Base-by-base conservation (phyloP, 2,888 invertebrate genomes). In the Drosophila paramelanica region DNA sequence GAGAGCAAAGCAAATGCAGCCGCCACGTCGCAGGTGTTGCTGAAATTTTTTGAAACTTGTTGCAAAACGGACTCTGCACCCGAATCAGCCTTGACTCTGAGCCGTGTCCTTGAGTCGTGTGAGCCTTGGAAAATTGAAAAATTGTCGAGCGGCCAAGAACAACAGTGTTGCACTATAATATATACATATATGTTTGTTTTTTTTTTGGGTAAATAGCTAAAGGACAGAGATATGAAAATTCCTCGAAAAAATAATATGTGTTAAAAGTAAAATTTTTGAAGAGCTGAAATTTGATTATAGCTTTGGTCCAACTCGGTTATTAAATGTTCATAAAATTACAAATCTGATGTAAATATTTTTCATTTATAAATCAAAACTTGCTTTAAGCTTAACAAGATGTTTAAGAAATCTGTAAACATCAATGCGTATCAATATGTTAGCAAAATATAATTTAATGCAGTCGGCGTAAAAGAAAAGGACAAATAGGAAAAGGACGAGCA, bases 31-130 rank as follows among this genome's bases (percentile, higher is more conserved):
- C 72, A 71, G 74, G 67, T 75, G 77, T 72, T 59, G 73, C 49
- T 49, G 45, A 14, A 38, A 46, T 45, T 41, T 65, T 58, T 49
- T 58, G 59, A 76, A 81, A 88, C 86, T 88, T 88, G 82, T 81
- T 81, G 81, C 81, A 66, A 81, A 70, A 65, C 62, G 49, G 42
- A 73, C 59, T 47, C 56, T 67, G 64, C 77, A 68, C 59, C 58
- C 69, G 51, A 58, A 66, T 33, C 67, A 61, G 56, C 81, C 88
- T 81, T 81, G 88, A 84, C 81, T 78, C 77, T 86, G 81, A 67
- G 67, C 43, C 41, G 27, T 70, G 85, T 84, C 81, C 88, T 87
- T 84, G 88, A 52, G 39, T 38, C 43, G 17, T 47, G 49, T 46
- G 49, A 59, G 58, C 65, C 77, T 80, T 66, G 77, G 52, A 52